Evolutionary conservation across 2,888 invertebrate species (phyloP).

Genomic region (Harmothoe impar): DNA sequence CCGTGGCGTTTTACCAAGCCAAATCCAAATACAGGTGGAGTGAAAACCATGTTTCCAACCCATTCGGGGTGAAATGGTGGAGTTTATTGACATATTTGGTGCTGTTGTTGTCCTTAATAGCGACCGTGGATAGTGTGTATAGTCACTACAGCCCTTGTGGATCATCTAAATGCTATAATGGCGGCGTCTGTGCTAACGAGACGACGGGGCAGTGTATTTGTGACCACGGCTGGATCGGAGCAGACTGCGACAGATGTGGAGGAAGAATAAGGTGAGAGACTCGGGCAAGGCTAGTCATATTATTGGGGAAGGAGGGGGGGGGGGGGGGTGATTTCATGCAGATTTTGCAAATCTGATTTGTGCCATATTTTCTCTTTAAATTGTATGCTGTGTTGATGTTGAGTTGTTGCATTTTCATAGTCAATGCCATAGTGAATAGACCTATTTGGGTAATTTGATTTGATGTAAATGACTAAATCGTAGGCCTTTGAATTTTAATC

Average conservation of each 20-base stretch:
- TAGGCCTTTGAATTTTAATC: no score
- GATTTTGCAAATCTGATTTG: no score
- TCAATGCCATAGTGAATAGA: no score
- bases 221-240: slow-evolving; percentile 91
- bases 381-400: no score
- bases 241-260: slow-evolving; percentile 89
- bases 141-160: slow-evolving; percentile 50
- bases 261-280: slow-evolving; percentile 62
- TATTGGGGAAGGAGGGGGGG: no score
- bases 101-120: not conserved
- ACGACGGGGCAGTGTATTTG: slow-evolving; percentile 88
- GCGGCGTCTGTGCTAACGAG: slow-evolving; percentile 55
- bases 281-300: not conserved
- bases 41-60: not conserved
- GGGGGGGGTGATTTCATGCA: no score
- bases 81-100: slow-evolving; percentile 51
- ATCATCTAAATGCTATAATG: slow-evolving; percentile 15
- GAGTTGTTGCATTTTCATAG: no score
- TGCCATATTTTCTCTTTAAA: no score
- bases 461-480: no score
- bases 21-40: slow-evolving; percentile 63
- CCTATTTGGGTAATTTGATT: no score
- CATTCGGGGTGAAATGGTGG: not conserved
- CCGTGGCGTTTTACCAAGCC: slow-evolving; percentile 49
- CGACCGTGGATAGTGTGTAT: slow-evolving; percentile 6